These are phyloP conservation scores for Botrylloides violaceus DNA, from an alignment of 23 tunicate species.

Conservation along the genomic window DNA sequence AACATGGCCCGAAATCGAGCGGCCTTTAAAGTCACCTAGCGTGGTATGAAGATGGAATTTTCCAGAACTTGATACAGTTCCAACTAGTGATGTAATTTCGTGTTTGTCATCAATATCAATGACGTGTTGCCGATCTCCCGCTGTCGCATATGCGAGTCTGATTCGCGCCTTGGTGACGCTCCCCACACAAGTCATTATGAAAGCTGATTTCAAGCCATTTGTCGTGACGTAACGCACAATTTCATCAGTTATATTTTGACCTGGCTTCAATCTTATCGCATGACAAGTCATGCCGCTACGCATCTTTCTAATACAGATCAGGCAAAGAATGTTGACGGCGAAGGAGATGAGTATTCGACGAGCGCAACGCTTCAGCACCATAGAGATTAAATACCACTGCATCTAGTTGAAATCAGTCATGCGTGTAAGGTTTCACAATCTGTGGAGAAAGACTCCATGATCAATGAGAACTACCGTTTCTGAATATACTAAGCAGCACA, in stretches of 20 bases:
- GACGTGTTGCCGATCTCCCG: neutral
- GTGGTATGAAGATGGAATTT: slow-evolving; percentile 62
- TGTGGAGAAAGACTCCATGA: too few species aligned
- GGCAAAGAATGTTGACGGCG: too few species aligned
- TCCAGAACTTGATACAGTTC: slow-evolving; percentile 52
- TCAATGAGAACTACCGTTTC: too few species aligned
- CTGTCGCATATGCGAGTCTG: slow-evolving; percentile 45
- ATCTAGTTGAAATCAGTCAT: too few species aligned
- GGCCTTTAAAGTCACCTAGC: slow-evolving; percentile 51
- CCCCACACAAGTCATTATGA: slow-evolving; percentile 71
- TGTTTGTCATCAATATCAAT: slow-evolving; percentile 25
- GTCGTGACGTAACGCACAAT: neutral
- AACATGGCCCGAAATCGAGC: slow-evolving; percentile 66
- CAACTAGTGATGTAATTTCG: slow-evolving; percentile 83
- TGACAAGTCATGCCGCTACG: slow-evolving; percentile 6
- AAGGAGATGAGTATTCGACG: too few species aligned
- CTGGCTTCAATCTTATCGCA: slow-evolving; percentile 6
- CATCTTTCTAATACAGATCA: too few species aligned
- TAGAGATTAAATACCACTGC: too few species aligned
- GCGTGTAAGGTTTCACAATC: too few species aligned
- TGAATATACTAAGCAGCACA: too few species aligned
- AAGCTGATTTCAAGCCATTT: slow-evolving; percentile 25
- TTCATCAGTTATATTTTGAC: slow-evolving; percentile 20
- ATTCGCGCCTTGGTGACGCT: slow-evolving; percentile 51
- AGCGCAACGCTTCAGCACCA: too few species aligned